Percentiles rank a stretch among this genome's conserved stretches.
phyloP scores from a whole-genome alignment of 2,113 vertebrate species.

The Catharus bicknelli region DNA sequence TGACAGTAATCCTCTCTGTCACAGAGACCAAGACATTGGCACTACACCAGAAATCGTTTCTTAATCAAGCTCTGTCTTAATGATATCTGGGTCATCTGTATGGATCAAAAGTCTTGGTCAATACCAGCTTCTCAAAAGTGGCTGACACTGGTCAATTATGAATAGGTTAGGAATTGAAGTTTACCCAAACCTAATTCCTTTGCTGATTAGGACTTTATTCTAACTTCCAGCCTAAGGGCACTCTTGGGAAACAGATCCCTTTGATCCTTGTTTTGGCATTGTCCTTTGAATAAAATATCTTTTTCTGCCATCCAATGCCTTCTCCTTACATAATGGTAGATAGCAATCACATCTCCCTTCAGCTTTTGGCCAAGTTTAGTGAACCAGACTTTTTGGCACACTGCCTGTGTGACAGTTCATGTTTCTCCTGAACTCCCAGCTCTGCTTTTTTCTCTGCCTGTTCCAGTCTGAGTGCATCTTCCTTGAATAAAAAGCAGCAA shows the following conservation, averaged over 20 bases:
- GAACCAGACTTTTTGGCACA: conserved; percentile 4
- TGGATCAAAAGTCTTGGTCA: conserved; percentile 8
- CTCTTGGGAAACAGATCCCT: background rate
- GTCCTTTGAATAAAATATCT: background rate
- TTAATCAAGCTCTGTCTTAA: background rate
- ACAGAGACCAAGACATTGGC: background rate
- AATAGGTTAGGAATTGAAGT: background rate
- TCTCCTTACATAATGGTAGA: background rate
- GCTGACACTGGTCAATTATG: background rate
- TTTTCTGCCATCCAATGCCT: background rate
- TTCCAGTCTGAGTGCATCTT: background rate
- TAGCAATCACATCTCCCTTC: conserved; percentile 14
- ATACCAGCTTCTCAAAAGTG: background rate
- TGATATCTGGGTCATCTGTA: background rate
- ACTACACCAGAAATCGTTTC: background rate
- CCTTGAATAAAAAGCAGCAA: background rate
- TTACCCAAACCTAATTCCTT: conserved; percentile 20
- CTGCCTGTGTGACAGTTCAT: background rate
- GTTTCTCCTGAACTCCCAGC: background rate
- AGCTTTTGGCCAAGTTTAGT: background rate
- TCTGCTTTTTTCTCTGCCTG: background rate
- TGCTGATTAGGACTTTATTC: background rate
- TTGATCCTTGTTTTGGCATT: conserved; percentile 4
- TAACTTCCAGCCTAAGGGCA: conserved; percentile 1
- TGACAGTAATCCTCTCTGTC: background rate